A percentile compares a stretch with the other conserved stretches of the same genome.
Conservation (phyloP, 35 echinoderm and acorn worm genomes). For the Amphiura filiformis region DNA sequence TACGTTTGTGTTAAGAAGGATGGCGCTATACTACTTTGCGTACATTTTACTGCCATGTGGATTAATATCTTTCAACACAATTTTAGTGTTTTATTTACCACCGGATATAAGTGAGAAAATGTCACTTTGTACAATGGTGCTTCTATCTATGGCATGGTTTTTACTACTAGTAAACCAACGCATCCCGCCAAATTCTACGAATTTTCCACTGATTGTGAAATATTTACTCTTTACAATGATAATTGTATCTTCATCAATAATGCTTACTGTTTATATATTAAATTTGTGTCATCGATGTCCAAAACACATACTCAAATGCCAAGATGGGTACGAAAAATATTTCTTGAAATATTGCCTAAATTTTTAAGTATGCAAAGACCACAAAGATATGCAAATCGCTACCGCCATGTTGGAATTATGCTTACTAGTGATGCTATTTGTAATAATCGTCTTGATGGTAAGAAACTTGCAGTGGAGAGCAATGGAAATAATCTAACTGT, state of each 20-base stretch:
- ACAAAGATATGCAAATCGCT: constrained; percentile 32
- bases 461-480: constrained; percentile 62
- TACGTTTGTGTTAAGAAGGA: constrained; percentile 69
- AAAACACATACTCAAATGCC: constrained; percentile 75
- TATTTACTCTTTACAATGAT: constrained; percentile 88
- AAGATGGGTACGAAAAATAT: constrained; percentile 63
- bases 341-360: constrained; percentile 68
- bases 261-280: constrained; percentile 72
- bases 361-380: constrained; percentile 79
- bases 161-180: constrained; percentile 80
- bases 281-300: constrained; percentile 84
- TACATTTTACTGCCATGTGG: constrained; percentile 89
- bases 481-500: constrained; percentile 70
- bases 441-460: constrained; percentile 13
- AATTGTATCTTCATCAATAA: constrained; percentile 76
- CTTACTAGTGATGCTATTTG: constrained; percentile 53
- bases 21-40: constrained; percentile 88
- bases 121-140: constrained; percentile 85
- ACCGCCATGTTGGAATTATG: constrained; percentile 48
- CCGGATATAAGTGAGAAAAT: constrained; percentile 93
- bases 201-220: constrained; percentile 87
- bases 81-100: constrained; percentile 96
- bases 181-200: constrained; percentile 82
- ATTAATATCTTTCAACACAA: constrained; percentile 89
- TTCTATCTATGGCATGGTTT: constrained; percentile 92